Conservation (phyloP, 2,888 invertebrate genomes). For the Chrysina gloriosa region DNA sequence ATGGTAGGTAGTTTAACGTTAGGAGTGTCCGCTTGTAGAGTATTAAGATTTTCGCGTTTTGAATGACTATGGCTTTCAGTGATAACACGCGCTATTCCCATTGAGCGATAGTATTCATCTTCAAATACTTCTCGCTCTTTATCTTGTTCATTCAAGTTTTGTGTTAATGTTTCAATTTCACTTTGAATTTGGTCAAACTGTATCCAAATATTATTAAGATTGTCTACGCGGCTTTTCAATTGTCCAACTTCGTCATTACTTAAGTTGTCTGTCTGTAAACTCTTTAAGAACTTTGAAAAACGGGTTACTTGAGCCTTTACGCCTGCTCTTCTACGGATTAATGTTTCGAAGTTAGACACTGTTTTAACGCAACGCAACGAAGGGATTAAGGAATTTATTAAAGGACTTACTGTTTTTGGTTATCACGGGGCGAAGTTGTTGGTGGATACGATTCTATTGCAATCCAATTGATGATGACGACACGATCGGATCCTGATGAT, state of each 20-base stretch:
- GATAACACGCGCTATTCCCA: not conserved
- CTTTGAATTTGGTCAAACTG: slow-evolving; percentile 20
- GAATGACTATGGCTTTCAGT: no score
- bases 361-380: not conserved
- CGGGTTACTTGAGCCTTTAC: slow-evolving; percentile 14
- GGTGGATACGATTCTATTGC: not conserved
- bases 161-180: slow-evolving; percentile 5
- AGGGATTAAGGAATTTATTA: not conserved
- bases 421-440: not conserved
- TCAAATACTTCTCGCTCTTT: slow-evolving; percentile 23
- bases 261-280: not conserved
- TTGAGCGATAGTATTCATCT: not conserved
- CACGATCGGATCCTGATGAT: not conserved
- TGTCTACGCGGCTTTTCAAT: slow-evolving; percentile 9
- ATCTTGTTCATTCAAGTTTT: not conserved
- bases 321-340: slow-evolving; percentile 9
- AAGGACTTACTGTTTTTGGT: not conserved
- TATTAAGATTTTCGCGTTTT: no score
- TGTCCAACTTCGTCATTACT: not conserved
- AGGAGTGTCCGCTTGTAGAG: not conserved
- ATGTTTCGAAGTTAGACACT: slow-evolving; percentile 2
- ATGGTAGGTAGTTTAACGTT: slow-evolving; percentile 40
- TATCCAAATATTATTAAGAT: not conserved
- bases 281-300: slow-evolving; percentile 3
- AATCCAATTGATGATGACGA: not conserved